Evolutionary conservation across 2,888 invertebrate species (phyloP).

Genomic region (Amblyjoppa fuscipennis): DNA sequence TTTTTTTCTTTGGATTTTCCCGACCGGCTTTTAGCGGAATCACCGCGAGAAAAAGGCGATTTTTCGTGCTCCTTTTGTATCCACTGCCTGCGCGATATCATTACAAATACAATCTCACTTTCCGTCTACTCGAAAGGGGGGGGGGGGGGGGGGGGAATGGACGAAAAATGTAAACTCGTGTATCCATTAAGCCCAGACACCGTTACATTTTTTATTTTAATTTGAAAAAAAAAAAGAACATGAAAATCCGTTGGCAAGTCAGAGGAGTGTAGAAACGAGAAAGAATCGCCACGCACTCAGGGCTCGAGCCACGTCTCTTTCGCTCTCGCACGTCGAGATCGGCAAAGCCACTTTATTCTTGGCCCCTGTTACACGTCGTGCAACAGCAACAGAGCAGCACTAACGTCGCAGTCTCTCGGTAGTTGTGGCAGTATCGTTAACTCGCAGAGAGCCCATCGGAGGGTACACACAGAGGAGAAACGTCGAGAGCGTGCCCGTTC

Average conservation of each 20-base stretch:
- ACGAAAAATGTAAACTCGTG: background rate
- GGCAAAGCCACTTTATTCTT: constrained; percentile 55
- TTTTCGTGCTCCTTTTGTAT: background rate
- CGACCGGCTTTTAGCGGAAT: background rate
- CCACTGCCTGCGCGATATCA: background rate
- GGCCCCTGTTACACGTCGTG: constrained; percentile 47
- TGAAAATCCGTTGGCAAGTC: constrained; percentile 36
- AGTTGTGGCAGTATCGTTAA: constrained; percentile 59
- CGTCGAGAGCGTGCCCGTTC: constrained; percentile 23
- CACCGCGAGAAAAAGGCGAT: background rate
- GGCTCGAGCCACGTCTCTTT: constrained; percentile 21
- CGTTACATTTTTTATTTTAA: constrained; percentile 2
- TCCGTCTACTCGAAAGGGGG: background rate
- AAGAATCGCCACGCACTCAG: constrained; percentile 53
- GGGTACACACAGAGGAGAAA: constrained; percentile 28
- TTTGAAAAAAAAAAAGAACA: background rate
- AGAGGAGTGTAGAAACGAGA: constrained; percentile 41
- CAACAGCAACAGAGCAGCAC: constrained; percentile 45
- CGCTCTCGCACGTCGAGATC: constrained; percentile 13
- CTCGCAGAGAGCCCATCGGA: constrained; percentile 53
- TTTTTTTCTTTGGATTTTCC: background rate
- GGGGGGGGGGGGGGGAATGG: background rate
- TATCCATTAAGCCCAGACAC: background rate
- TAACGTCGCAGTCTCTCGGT: constrained; percentile 39
- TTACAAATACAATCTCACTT: background rate